Evolutionary conservation across 2,797 vertebrate species (phyloP).

Genomic region (Champsocephalus esox): DNA sequence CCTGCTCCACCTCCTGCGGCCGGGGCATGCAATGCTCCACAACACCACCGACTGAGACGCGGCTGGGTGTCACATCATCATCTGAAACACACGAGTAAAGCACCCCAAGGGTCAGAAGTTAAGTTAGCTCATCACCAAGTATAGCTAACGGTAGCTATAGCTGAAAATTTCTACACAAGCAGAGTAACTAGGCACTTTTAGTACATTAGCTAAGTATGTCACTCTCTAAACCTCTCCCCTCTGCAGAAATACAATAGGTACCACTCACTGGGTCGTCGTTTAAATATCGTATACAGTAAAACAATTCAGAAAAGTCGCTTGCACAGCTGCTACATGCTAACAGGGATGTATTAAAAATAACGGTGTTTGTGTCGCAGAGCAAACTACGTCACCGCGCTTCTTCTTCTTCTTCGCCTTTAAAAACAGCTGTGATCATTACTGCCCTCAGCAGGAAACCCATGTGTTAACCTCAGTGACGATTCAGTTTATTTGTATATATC

Average conservation of each 20-base stretch:
- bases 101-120: not conserved
- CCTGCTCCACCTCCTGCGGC: conserved; percentile 33
- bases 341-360: conserved; percentile 3
- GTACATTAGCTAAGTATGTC: not conserved
- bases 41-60: conserved; percentile 9
- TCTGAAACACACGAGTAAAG: conserved; percentile 8
- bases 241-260: not conserved
- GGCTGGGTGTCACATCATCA: conserved; percentile 57
- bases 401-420: not conserved
- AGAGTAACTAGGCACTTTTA: not conserved
- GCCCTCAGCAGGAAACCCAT: not conserved
- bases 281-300: accelerated
- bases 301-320: not conserved
- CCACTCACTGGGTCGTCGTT: conserved; percentile 21
- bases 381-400: conserved; percentile 8
- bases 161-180: not conserved
- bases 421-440: not conserved
- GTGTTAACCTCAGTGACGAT: not conserved
- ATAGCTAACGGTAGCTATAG: not conserved
- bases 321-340: conserved; percentile 15
- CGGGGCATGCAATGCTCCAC: conserved; percentile 35
- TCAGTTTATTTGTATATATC: not conserved
- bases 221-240: accelerated
- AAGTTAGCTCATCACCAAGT: not conserved
- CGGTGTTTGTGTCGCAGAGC: conserved; percentile 28